These are phyloP conservation scores for Cryptus armator DNA, from an alignment of 2,888 invertebrate genomes.

Conservation along the genomic window DNA sequence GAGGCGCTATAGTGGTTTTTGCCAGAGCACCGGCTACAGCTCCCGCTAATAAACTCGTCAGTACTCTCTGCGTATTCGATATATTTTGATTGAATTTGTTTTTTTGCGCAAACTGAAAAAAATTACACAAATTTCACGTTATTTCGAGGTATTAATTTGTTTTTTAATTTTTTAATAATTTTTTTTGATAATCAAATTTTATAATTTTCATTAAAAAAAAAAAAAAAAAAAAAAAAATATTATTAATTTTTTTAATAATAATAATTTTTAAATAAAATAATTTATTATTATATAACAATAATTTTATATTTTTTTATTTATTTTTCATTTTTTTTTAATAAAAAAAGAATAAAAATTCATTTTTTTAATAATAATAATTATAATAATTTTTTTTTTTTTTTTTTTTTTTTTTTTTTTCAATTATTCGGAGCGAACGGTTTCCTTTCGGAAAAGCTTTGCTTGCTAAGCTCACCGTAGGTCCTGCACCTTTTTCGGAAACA, in stretches of 20 bases:
- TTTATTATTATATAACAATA: no score
- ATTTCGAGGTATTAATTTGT: neutral
- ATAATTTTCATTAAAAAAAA: no score
- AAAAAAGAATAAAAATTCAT: no score
- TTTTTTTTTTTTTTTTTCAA: no score
- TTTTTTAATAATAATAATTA: no score
- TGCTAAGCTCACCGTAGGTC: constrained; percentile 66
- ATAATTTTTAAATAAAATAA: no score
- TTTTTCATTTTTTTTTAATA: no score
- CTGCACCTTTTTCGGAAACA: constrained; percentile 62
- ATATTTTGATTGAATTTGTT: constrained; percentile 66
- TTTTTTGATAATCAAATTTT: neutral
- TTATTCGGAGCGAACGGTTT: neutral
- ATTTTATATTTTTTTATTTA: no score
- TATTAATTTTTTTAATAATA: no score
- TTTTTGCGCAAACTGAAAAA: constrained; percentile 31
- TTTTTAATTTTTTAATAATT: no score
- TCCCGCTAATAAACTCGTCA: constrained; percentile 95
- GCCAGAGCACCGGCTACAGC: constrained; percentile 97
- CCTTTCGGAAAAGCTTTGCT: constrained; percentile 49
- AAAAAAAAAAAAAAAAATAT: no score
- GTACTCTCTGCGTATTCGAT: constrained; percentile 88
- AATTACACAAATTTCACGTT: neutral
- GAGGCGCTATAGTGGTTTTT: constrained; percentile 98
- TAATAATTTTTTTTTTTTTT: neutral